phyloP scores from a whole-genome alignment of 1,140 invertebrate genomes.

The Achatina immaculata region DNA sequence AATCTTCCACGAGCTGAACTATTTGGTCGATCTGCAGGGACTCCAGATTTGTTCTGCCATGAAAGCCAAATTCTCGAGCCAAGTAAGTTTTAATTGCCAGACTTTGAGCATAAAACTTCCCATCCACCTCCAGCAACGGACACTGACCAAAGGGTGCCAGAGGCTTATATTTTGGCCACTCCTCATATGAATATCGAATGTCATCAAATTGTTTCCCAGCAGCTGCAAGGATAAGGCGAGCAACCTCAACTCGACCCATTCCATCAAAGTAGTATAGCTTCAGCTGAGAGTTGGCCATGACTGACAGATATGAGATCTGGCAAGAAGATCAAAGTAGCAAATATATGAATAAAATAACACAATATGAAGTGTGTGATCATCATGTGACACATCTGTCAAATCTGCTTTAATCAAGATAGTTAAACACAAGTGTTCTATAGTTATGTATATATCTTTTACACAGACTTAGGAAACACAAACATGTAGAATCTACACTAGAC shows the following conservation, averaged over 20 bases:
- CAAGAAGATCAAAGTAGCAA: background rate
- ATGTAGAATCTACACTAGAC: no score
- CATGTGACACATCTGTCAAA: no score
- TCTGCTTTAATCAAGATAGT: no score
- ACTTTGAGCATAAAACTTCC: constrained; percentile 54
- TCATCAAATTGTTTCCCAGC: constrained; percentile 53
- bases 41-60: constrained; percentile 20
- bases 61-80: constrained; percentile 56
- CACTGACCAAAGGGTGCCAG: constrained; percentile 44
- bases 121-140: constrained; percentile 65
- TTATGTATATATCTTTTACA: no score
- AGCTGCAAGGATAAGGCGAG: constrained; percentile 49
- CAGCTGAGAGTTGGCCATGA: constrained; percentile 13
- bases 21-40: constrained; percentile 15
- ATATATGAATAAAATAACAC: no score
- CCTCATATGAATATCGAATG: constrained; percentile 32
- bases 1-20: background rate
- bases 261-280: constrained; percentile 50
- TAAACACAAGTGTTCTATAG: no score
- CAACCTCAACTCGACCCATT: constrained; percentile 53
- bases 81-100: constrained; percentile 59
- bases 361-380: no score
- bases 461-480: no score
- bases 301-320: background rate
- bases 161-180: constrained; percentile 52